Conservation (phyloP, 2,113 vertebrate species). For the Gymnobelideus leadbeateri region DNA sequence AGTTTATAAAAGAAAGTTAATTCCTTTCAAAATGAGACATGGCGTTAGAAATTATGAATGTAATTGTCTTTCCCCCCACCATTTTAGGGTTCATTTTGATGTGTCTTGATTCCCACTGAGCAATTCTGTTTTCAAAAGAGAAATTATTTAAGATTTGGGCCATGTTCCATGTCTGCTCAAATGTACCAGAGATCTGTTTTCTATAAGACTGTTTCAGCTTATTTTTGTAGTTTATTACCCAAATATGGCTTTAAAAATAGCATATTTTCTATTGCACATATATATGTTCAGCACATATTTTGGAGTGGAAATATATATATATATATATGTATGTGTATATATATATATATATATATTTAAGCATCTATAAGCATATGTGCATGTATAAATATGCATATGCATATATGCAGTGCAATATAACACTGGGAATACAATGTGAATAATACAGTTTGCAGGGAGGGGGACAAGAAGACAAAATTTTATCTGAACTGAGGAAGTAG, state of each 20-base stretch:
- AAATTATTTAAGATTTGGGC: constrained; percentile 69
- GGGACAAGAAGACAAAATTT: constrained; percentile 27
- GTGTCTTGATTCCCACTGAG: constrained; percentile 65
- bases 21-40: constrained; percentile 50
- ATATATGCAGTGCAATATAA: background rate
- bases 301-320: constrained; percentile 34
- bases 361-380: too few species aligned
- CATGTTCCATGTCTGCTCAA: constrained; percentile 63
- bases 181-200: constrained; percentile 80
- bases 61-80: constrained; percentile 16
- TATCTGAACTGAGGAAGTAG: constrained; percentile 44
- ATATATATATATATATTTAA: too few species aligned
- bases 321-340: too few species aligned
- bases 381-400: too few species aligned
- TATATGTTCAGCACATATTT: constrained; percentile 44
- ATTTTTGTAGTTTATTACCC: constrained; percentile 72
- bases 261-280: constrained; percentile 34
- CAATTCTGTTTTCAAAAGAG: constrained; percentile 76
- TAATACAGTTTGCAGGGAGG: background rate
- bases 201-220: constrained; percentile 82
- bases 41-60: constrained; percentile 47
- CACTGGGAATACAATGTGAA: constrained; percentile 37
- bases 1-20: constrained; percentile 46
- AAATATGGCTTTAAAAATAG: constrained; percentile 73
- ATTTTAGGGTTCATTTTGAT: constrained; percentile 37